Base-by-base conservation (phyloP, 2,888 invertebrate genomes). In the Noctua janthe region DNA sequence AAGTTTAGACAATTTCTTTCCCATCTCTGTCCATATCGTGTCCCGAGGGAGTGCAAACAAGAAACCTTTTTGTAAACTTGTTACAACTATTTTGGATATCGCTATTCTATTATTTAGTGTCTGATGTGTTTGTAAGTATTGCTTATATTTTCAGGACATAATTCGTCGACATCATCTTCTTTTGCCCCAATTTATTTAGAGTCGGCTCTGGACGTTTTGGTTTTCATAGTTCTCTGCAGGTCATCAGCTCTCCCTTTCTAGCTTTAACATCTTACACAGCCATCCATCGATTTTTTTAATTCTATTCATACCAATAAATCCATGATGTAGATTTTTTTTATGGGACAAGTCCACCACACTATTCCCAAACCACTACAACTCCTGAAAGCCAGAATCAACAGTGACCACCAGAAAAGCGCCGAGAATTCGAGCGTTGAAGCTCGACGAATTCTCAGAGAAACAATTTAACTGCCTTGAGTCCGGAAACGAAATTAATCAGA, bases 51-150 rank as follows among this genome's bases (percentile, higher is more conserved):
- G 3, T 11, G 13, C 66, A 81, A 78, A 82, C 69, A 77, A 64
- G 39, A 47, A 86, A 82, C 87, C 82, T 81, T 84, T 87, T 84
- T 77, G 59, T 79, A 73, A 78, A 86, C 87, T 82, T 78, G 82
- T 84, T 84, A 77, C 59, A 23, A 78, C 56, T 84, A 77, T 77
- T 77, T 81, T 71, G 67, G 49, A 54, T 77, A 79, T 81, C 17
- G 0, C 17, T 74, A 49, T 83, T 81, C 59, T 66, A 79, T 87
- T 84, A 81, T 86, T 81, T 47, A 75, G 74, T 54, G 17, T 20
- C 29, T 75, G 20, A 71, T 76, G 15, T 85, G 64, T 78, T 64
- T 78, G 1, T 71, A 54, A 71, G 54, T 51, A 56, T 43, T 43
- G 51, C 74, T 51, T 66, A 66, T 71, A n/a, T 43, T 7, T 43